These are phyloP conservation scores for Aleiodes alternator DNA, from an alignment of 2,888 invertebrate species.

Conservation along the genomic window DNA sequence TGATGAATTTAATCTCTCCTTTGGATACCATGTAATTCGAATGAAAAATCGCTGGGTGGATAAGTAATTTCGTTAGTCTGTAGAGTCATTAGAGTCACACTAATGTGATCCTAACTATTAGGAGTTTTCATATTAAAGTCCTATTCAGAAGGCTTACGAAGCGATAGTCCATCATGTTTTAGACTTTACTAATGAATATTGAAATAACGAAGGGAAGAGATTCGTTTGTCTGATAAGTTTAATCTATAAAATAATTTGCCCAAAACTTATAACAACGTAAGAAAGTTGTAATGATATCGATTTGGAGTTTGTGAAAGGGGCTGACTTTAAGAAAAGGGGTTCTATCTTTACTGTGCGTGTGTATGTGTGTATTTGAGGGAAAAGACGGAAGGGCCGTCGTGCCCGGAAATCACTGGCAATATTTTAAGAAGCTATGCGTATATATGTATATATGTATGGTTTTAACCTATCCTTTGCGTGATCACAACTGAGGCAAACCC, in stretches of 20 bases:
- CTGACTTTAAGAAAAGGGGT: slow-evolving; percentile 18
- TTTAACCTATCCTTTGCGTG: slow-evolving; percentile 25
- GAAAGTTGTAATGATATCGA: slow-evolving; percentile 34
- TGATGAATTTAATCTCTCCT: no score
- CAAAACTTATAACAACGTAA: slow-evolving; percentile 13
- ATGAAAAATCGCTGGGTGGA: no score
- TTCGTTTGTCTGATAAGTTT: no score
- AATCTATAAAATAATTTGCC: no score
- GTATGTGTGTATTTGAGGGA: neutral
- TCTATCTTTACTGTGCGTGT: neutral
- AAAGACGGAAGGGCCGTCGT: slow-evolving; percentile 49
- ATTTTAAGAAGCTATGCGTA: slow-evolving; percentile 44
- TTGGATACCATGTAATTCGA: no score
- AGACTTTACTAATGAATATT: no score
- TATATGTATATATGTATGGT: neutral
- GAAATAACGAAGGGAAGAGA: no score
- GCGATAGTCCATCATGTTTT: no score
- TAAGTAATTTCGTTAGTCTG: no score
- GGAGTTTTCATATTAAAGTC: no score
- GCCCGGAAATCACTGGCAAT: slow-evolving; percentile 52
- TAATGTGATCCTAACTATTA: neutral
- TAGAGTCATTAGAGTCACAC: no score
- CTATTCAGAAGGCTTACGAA: no score
- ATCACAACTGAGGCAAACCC: slow-evolving; percentile 15
- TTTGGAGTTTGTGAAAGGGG: slow-evolving; percentile 8